Percentiles rank a stretch among this genome's conserved stretches.
Conservation (phyloP, 2,888 invertebrate genomes). For the Anodontia alba region DNA sequence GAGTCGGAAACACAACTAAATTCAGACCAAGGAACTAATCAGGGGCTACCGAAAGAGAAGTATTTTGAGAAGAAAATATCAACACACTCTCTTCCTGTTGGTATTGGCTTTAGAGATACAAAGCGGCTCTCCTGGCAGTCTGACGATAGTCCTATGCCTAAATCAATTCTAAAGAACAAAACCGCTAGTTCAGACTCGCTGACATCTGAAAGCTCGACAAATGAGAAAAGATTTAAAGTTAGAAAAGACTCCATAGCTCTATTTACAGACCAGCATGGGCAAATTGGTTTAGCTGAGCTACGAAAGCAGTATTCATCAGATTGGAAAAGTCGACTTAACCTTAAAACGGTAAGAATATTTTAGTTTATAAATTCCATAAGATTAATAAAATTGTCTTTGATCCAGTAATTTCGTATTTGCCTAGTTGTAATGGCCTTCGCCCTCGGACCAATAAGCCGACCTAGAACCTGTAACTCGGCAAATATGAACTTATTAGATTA, state of each 20-base stretch:
- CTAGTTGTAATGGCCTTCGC: no score
- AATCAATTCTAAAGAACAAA: slow-evolving; percentile 51
- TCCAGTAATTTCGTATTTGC: no score
- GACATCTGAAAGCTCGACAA: slow-evolving; percentile 34
- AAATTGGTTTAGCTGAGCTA: slow-evolving; percentile 45
- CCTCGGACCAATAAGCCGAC: no score
- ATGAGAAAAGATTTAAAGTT: slow-evolving; percentile 59
- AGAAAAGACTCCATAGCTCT: slow-evolving; percentile 74
- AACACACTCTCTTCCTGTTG: background rate
- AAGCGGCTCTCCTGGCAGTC: slow-evolving; percentile 11
- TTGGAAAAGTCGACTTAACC: slow-evolving; percentile 4
- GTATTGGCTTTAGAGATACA: background rate
- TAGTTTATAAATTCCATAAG: no score
- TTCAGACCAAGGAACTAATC: background rate
- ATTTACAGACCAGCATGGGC: slow-evolving; percentile 66
- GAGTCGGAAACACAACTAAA: background rate
- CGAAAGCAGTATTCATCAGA: slow-evolving; percentile 29
- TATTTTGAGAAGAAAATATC: background rate
- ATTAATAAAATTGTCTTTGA: no score
- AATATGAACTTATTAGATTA: no score
- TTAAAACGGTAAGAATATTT: background rate
- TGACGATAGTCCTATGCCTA: slow-evolving; percentile 34
- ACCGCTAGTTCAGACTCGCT: slow-evolving; percentile 55
- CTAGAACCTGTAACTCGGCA: no score
- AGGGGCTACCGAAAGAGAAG: background rate